These are phyloP conservation scores for Bembecia ichneumoniformis DNA, from an alignment of 2,888 invertebrate genomes.

Conservation along the genomic window DNA sequence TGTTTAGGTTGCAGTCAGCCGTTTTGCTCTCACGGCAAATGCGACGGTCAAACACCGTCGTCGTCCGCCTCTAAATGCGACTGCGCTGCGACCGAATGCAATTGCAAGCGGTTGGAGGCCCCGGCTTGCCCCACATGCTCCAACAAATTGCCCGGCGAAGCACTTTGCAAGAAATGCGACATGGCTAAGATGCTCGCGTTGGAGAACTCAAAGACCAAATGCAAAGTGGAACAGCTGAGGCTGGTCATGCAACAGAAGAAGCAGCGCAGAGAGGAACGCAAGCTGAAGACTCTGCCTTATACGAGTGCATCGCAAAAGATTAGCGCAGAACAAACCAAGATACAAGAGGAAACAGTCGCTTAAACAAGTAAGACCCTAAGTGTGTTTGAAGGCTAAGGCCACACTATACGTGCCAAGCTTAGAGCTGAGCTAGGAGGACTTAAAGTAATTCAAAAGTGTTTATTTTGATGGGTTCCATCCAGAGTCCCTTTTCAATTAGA, in stretches of 20 bases:
- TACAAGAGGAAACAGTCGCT: conserved; percentile 77
- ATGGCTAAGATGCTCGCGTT: conserved; percentile 69
- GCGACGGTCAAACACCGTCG: conserved; percentile 40
- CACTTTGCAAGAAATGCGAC: conserved; percentile 61
- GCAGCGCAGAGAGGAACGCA: conserved; percentile 84
- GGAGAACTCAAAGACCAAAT: conserved; percentile 85
- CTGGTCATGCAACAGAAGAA: conserved; percentile 92
- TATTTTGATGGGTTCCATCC: too few species aligned
- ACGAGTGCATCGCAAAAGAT: conserved; percentile 75
- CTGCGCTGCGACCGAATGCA: conserved; percentile 28
- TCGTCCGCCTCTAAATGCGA: conserved; percentile 18
- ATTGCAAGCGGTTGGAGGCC: conserved; percentile 28
- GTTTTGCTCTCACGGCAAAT: conserved; percentile 48
- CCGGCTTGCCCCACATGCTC: conserved; percentile 29
- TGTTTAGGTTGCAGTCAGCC: conserved; percentile 38
- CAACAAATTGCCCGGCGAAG: conserved; percentile 21
- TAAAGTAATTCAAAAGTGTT: too few species aligned
- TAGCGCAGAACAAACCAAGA: conserved; percentile 90
- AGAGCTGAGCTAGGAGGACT: too few species aligned
- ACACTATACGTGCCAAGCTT: too few species aligned
- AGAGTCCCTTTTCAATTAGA: too few species aligned
- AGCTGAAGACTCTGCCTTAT: conserved; percentile 79
- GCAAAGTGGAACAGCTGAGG: conserved; percentile 89
- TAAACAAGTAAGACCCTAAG: conserved; percentile 17
- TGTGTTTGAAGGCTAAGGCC: too few species aligned